Percentiles rank a stretch among this genome's conserved stretches.
phyloP scores from a whole-genome alignment of 2,888 invertebrate species.

The Cephus nigrinus region DNA sequence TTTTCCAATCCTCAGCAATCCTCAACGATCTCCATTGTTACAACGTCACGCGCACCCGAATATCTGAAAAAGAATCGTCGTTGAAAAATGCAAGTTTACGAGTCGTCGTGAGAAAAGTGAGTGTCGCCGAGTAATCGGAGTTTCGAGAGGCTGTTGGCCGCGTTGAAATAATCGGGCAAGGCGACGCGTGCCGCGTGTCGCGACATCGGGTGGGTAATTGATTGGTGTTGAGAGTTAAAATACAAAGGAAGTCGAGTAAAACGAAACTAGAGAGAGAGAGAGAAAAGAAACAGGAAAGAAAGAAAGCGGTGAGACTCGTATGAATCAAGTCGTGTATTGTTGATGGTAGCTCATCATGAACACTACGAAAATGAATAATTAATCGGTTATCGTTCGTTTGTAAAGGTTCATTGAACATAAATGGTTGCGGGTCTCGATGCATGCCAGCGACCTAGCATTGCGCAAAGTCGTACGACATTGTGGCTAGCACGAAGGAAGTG shows the following conservation, averaged over 20 bases:
- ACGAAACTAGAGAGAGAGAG: conserved; percentile 6
- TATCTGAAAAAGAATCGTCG: conserved; percentile 16
- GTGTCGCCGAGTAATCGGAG: conserved; percentile 38
- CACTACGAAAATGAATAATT: not conserved
- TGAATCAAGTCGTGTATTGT: conserved; percentile 14
- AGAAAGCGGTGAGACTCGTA: conserved; percentile 2
- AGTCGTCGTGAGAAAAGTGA: conserved; percentile 48
- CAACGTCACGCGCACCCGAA: conserved; percentile 44
- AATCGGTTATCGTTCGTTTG: not conserved
- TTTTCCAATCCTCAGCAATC: not conserved
- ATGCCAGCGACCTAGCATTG: not conserved
- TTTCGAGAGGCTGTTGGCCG: conserved; percentile 28
- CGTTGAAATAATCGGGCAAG: conserved; percentile 31
- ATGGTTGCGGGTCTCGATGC: not conserved
- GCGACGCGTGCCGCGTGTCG: conserved; percentile 26
- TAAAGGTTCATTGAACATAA: not conserved
- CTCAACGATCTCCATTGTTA: conserved; percentile 32
- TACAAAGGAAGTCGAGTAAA: conserved; percentile 17
- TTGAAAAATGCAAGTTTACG: conserved; percentile 44
- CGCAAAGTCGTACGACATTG: not conserved
- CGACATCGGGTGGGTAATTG: conserved; percentile 32
- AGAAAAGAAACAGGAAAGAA: not conserved
- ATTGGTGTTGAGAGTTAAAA: conserved; percentile 34
- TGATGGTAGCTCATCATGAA: not conserved
- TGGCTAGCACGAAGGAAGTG: not conserved